phyloP scores from a whole-genome alignment of 2,113 vertebrate genomes.

The Myiozetetes cayanensis region DNA sequence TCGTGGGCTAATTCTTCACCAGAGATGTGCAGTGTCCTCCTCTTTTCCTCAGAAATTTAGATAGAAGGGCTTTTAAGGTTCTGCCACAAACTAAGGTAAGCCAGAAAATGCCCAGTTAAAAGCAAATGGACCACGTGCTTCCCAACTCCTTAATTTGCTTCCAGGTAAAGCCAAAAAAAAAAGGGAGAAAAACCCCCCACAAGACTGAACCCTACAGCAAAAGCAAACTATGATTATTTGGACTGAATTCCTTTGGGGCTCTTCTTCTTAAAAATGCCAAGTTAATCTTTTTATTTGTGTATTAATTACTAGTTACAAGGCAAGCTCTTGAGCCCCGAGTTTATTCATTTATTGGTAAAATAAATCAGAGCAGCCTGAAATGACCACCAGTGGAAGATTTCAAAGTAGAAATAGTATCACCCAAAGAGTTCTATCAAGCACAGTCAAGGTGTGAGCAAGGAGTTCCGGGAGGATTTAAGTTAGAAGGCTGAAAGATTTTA shows the following conservation, averaged over 20 bases:
- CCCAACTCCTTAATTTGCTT: not conserved
- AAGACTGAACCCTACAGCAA: not conserved
- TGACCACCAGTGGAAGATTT: not conserved
- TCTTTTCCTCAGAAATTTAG: not conserved
- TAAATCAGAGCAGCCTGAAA: not conserved
- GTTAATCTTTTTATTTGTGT: not conserved
- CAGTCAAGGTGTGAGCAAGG: not conserved
- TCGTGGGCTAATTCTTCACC: not conserved
- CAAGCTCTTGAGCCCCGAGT: rapidly evolving
- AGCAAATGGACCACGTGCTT: not conserved
- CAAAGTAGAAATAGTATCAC: not conserved
- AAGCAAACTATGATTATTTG: not conserved
- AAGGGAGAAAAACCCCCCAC: too few species aligned
- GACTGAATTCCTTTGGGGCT: not conserved
- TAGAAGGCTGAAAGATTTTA: not conserved
- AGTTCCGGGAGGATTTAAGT: not conserved
- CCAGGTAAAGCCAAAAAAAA: not conserved
- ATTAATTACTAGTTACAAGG: not conserved
- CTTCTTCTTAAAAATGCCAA: not conserved
- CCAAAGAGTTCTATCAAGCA: not conserved
- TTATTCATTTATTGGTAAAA: not conserved
- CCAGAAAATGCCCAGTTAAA: not conserved
- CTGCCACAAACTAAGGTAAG: not conserved
- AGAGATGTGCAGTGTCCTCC: rapidly evolving
- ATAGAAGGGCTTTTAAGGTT: not conserved